Base-by-base conservation (phyloP, 2,888 invertebrate species). In the Leucophenga maculata region DNA sequence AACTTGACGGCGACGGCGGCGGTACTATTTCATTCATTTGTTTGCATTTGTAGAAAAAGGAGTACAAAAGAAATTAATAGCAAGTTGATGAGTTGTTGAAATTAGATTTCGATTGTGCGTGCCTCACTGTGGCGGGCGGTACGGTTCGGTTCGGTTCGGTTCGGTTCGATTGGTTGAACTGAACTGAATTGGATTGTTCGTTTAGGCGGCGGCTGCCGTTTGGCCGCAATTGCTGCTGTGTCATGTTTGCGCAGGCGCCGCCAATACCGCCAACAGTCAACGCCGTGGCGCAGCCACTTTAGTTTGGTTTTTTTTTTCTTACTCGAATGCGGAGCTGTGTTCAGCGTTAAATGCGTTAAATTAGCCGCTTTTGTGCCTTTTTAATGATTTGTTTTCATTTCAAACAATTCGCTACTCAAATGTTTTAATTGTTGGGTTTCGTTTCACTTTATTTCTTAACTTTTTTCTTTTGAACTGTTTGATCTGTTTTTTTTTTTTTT, bases 41-140 rank as follows among this genome's bases (percentile, higher is more conserved):
- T 39, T 39, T 1, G 39, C 1, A 8, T 39, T 1, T 11, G 39
- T 26, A 39, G 39, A 39, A 39, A n/a, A n/a, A n/a, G n/a, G 39
- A 39, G 39, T 39, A 57, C 31, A 57, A 20, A 6, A 60, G 60
- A 78, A 82, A 82, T 85, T 83, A 85, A 83, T 85, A 75, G 84
- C 78, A 69, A 78, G 32, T 70, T 80, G 85, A 83, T 83, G 82
- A 83, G 85, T 83, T 83, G 82, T 85, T 85, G 80, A 83, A 83
- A 82, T 83, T 83, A 75, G 76, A 78, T 77, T 75, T 73, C 55
- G 52, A 65, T 69, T 64, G 59, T 60, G 6, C 39, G 11, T 60
- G 6, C 39, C 1, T 39, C 39, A 39, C 11, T 39, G 11, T 6
- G 8, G 39, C 39, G 11, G 39, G 39, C 39, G 39, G 39, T 39